Percentiles rank a stretch among this genome's conserved stretches.
phyloP scores from a whole-genome alignment of 1,140 invertebrate species.

The Sycophila sp. region DNA sequence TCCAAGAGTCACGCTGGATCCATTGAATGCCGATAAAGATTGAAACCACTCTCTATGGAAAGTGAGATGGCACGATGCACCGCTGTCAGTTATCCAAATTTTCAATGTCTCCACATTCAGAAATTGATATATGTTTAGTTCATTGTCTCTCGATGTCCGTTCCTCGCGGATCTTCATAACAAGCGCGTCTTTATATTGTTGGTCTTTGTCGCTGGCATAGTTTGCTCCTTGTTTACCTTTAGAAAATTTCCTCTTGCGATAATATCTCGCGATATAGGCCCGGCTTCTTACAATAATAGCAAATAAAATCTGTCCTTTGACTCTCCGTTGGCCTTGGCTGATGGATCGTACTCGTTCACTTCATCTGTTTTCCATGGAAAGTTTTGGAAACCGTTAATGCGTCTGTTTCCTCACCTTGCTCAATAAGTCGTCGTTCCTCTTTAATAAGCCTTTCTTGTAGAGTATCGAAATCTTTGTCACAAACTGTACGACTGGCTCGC shows the following conservation, averaged over 20 bases:
- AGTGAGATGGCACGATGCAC: conserved; percentile 34
- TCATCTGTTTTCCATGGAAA: background rate
- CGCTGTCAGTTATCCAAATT: conserved; percentile 35
- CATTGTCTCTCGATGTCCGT: background rate
- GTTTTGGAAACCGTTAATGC: background rate
- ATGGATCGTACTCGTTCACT: background rate
- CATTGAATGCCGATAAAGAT: background rate
- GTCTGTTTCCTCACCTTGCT: background rate
- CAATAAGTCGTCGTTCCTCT: background rate
- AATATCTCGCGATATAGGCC: conserved; percentile 23
- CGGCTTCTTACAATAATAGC: background rate
- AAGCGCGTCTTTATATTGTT: background rate
- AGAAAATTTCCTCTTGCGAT: conserved; percentile 21
- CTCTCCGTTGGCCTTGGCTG: background rate
- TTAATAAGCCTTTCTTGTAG: background rate
- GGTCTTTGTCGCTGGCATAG: background rate
- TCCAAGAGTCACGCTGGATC: conserved; percentile 3
- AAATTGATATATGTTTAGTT: background rate
- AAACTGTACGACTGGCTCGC: background rate
- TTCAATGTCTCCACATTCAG: background rate
- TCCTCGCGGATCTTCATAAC: background rate
- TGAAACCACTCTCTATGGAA: conserved; percentile 33
- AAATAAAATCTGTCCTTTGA: background rate
- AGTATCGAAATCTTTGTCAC: background rate
- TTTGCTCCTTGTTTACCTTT: background rate